A percentile compares a stretch with the other conserved stretches of the same genome.
phyloP scores from a whole-genome alignment of 2,797 vertebrate species.

The Pangasius macronema region DNA sequence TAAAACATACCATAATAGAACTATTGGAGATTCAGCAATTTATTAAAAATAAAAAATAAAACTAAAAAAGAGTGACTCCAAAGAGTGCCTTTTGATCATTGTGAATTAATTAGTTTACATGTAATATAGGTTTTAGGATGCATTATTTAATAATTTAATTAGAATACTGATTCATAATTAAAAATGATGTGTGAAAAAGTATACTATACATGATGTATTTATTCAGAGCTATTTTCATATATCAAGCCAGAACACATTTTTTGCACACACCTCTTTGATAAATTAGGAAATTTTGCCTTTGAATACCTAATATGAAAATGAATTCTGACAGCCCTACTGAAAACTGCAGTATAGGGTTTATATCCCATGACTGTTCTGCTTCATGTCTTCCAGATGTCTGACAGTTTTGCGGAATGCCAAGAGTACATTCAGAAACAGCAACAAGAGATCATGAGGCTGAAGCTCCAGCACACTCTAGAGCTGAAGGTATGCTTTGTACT shows the following conservation, averaged over 20 bases:
- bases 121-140: not conserved
- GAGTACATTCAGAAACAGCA: conserved; percentile 83
- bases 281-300: not conserved
- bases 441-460: conserved; percentile 79
- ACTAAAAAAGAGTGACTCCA: not conserved
- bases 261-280: not conserved
- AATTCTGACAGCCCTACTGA: not conserved
- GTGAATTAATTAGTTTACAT: not conserved
- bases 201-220: not conserved
- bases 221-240: not conserved
- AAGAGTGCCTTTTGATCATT: not conserved
- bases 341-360: not conserved
- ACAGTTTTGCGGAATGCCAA: conserved; percentile 84
- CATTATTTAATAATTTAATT: not conserved
- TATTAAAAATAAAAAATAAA: not conserved
- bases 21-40: not conserved
- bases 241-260: too few relatives aligned
- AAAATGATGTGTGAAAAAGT: not conserved
- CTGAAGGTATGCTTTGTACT: conserved; percentile 73
- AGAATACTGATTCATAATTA: not conserved
- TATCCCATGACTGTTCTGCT: not conserved
- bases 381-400: conserved; percentile 75
- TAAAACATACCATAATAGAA: not conserved
- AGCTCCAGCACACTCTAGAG: conserved; percentile 82
- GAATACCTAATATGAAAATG: not conserved